Evolutionary conservation across 2,888 invertebrate genomes (phyloP), one percentile per base, ranked within the genome.

Genomic region (Hyalella azteca): DNA sequence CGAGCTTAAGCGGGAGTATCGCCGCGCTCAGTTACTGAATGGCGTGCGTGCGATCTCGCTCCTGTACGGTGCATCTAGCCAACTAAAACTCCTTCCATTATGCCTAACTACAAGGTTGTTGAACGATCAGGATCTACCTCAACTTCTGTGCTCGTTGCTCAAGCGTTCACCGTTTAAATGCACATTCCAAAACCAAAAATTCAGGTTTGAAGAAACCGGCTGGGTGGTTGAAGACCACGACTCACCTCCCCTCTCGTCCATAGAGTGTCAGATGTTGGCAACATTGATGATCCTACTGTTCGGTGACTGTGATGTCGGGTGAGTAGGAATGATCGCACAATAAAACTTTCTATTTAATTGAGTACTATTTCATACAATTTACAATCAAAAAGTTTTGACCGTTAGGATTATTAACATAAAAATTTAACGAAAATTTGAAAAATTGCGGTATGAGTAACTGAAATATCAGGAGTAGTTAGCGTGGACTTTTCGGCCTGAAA

Each of bases 181-280:
- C 26, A 13, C 54, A 54, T 22, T 22, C 54, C 0, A 5, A 29
- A n/a, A 76, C 48, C 78, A 77, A 76, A 50, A 39, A 22, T 66
- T n/a, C 26, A 4, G 66, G 36, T 66, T 66, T 36, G 29, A 26
- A 22, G 32, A 41, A 15, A 66, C 48, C 13, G 39, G 39, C 2
- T 41, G 32, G 77, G 26, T 15, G 26, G 19, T 39, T 13, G n/a
- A 26, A 2, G 45, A 22, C 0, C 40, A 78, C 26, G 7, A 32
- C 15, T 22, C 66, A 0, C 36, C 66, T 5, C 75, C 78, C n/a
- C 75, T 81, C 3, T 49, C 49, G n/a, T 75, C 40, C 48, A 50
- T 45, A 4, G 82, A 82, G 41, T 79, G 82, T n/a, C 82, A 82
- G 49, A 45, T 78, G 45, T 80, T 78, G 78, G 78, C 76, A 4